Conservation (phyloP, 2,888 invertebrate species). For the Eilema sororculum region DNA sequence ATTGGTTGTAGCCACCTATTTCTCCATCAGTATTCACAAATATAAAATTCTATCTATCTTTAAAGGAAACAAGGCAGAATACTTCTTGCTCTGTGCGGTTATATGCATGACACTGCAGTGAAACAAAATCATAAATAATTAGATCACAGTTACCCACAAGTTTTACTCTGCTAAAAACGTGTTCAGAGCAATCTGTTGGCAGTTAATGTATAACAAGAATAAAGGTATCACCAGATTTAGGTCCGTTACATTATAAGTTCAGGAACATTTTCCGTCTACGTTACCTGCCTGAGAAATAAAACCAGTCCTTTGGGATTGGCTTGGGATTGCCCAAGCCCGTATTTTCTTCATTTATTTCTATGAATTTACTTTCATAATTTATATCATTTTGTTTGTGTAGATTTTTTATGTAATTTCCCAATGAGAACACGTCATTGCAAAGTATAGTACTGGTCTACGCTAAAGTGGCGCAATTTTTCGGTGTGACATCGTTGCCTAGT, state of each 20-base stretch:
- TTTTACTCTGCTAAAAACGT: too few species aligned
- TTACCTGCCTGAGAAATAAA: background rate
- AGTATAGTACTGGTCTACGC: conserved; percentile 46
- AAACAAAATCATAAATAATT: background rate
- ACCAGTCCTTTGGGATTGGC: background rate
- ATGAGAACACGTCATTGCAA: conserved; percentile 40
- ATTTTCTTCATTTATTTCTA: background rate
- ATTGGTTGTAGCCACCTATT: too few species aligned
- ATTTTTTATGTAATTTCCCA: conserved; percentile 39
- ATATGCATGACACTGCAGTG: too few species aligned
- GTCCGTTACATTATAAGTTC: background rate
- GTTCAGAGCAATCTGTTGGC: too few species aligned
- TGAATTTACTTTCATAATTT: conserved; percentile 20
- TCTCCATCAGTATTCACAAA: too few species aligned
- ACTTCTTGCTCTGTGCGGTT: background rate
- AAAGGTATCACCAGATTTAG: background rate
- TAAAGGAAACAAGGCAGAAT: too few species aligned
- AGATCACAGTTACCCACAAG: background rate
- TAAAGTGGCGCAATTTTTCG: conserved; percentile 83
- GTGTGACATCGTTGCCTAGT: conserved; percentile 86
- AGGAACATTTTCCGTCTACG: background rate
- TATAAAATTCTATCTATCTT: too few species aligned
- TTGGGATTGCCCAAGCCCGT: background rate
- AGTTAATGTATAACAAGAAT: too few species aligned
- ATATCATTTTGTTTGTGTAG: conserved; percentile 14